Evolutionary conservation across 2,888 invertebrate species (phyloP).

Genomic region (Priocnemis perturbator): DNA sequence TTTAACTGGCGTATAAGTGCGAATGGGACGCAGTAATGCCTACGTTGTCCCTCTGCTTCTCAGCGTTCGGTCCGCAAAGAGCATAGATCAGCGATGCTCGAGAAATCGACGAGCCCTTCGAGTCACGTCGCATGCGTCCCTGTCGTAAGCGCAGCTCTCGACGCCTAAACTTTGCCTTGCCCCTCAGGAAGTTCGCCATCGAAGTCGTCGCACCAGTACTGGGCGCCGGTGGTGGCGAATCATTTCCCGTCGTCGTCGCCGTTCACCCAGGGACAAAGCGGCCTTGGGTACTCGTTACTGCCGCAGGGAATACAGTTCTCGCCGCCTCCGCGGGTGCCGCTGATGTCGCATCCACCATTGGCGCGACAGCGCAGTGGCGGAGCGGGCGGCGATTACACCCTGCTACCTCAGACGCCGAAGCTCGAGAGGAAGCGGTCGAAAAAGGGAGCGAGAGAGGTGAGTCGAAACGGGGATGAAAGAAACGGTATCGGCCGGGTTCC

Average conservation of each 20-base stretch:
- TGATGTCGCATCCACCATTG: conserved; percentile 63
- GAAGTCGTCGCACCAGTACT: conserved; percentile 78
- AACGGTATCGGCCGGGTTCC: conserved; percentile 29
- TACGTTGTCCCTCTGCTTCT: no score
- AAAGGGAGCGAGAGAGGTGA: conserved; percentile 69
- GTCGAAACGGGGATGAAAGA: conserved; percentile 48
- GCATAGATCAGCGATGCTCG: no score
- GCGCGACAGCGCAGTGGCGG: conserved; percentile 69
- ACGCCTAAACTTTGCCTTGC: no score
- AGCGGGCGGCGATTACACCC: conserved; percentile 68
- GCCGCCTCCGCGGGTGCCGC: conserved; percentile 62
- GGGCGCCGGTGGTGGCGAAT: conserved; percentile 84
- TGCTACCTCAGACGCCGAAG: conserved; percentile 71
- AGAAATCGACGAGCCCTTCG: no score
- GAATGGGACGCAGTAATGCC: no score
- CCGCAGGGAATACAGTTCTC: conserved; percentile 69
- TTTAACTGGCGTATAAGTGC: no score
- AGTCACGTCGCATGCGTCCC: no score
- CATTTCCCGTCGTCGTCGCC: conserved; percentile 85
- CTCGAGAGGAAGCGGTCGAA: conserved; percentile 70
- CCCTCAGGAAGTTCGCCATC: conserved; percentile 75
- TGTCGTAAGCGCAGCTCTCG: no score
- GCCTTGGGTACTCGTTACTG: conserved; percentile 66
- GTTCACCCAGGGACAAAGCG: conserved; percentile 74
- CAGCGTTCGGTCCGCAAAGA: no score